Evolutionary conservation across 2,113 vertebrate genomes (phyloP), one percentile per base, ranked within the genome.

Genomic region (Eulemur macaco): DNA sequence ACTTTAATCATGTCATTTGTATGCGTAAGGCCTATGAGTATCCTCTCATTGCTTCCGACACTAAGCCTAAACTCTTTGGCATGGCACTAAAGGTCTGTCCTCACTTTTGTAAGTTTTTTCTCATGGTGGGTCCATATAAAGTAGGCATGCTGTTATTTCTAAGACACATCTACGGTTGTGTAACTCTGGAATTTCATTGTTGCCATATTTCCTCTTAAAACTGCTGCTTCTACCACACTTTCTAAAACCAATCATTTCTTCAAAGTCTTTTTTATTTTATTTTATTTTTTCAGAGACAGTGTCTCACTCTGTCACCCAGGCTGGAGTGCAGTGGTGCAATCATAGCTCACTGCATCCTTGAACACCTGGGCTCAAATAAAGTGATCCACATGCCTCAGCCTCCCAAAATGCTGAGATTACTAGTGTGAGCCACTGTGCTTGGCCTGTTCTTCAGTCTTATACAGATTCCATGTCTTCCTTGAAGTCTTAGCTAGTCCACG

Each of bases 221-320:
- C 95, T 81, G 7, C n/a, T 45, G 82, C 50, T 87, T 88, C 47
- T 95, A 9, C 23, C 29, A 77, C 4, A 37, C 29, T 82, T 71
- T 78, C 82, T 56, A 88, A 92, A 93, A 71, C 27, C 23, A 89
- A 80, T 3, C 50, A 93, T 13, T 74, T 86, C 37, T 68, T 95
- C 39, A 47, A 96, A 82, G n/a, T 66, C 25, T 29, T 60, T 63
- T 60, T 63, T 63, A 63, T 29, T 63, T 29, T 63, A 63, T 13
- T 29, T 63, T 29, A 63, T 13, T 63, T 27, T 29, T 63, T 63
- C 12, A 63, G 27, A 29, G 60, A 63, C 9, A 27, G 25, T 27
- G 25, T 29, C 60, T 63, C 11, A 29, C 25, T 63, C 9, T 63
- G 27, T 29, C 25, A 29, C 60, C 27, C 60, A 63, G 60, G 60